Conservation (phyloP, 2,888 invertebrate genomes). For the Hemithea aestivaria region DNA sequence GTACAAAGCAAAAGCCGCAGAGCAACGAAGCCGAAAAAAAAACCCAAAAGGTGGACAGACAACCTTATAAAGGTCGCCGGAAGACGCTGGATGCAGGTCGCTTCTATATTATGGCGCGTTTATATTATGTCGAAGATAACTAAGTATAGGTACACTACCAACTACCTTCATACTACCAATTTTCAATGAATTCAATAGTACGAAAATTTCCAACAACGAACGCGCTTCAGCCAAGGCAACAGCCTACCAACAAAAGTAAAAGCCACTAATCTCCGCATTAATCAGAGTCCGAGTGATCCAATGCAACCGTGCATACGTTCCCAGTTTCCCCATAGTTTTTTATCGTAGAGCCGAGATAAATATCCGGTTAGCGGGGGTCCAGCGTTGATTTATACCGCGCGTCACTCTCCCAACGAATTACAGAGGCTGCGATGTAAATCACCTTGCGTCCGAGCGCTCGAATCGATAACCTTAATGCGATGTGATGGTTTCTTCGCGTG, state of each 20-base stretch:
- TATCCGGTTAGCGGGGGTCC: constrained; percentile 75
- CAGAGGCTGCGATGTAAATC: constrained; percentile 70
- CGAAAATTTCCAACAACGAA: too few species aligned
- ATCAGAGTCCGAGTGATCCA: constrained; percentile 30
- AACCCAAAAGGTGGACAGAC: too few species aligned
- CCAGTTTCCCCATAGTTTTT: constrained; percentile 46
- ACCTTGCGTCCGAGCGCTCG: constrained; percentile 44
- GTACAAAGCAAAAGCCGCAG: too few species aligned
- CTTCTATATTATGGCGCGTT: too few species aligned
- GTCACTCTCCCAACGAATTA: constrained; percentile 75
- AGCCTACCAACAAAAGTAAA: background rate
- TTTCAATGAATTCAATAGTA: too few species aligned
- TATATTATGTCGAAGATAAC: too few species aligned
- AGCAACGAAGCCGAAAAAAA: too few species aligned
- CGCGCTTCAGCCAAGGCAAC: too few species aligned
- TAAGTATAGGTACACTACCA: too few species aligned
- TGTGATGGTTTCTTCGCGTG: constrained; percentile 9
- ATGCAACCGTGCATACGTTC: constrained; percentile 35
- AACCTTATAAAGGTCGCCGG: too few species aligned
- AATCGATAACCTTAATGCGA: constrained; percentile 60
- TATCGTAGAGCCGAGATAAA: constrained; percentile 65
- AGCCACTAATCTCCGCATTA: constrained; percentile 17
- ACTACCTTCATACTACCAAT: too few species aligned
- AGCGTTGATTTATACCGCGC: constrained; percentile 73
- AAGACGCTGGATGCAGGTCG: too few species aligned